Base-by-base conservation (phyloP, 92 coral and sea anemone genomes). In the Micromussa lordhowensis region DNA sequence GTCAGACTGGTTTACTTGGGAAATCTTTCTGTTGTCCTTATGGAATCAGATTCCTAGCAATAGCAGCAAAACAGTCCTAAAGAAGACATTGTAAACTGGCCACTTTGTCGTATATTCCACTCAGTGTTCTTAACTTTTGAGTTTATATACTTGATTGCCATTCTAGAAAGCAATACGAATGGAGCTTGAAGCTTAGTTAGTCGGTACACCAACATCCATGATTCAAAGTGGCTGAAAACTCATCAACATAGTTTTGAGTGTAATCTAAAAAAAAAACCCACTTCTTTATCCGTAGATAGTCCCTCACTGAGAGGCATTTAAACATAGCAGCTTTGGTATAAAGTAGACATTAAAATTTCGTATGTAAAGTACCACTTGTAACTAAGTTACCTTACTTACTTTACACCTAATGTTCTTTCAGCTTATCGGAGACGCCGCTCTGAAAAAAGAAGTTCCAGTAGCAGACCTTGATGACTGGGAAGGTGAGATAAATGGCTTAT, bases 401-500 rank as follows among this genome's bases (percentile, higher is more conserved):
- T 29, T 24, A 57, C 26, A 19, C 22, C 18, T 55, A 74, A 84
- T 74, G 80, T 28, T 74, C 26, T 68, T 38, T 72, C 32, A 58
- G 81, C 48, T 73, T 31, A 75, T 53, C 58, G 81, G 73, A 84
- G 40, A 57, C 3, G 81, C 13, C 63, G 88, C 49, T 12, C 31
- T 53, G 81, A 54, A 57, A n/a, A 29, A 38, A 51, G n/a, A 75
- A 54, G 29, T 49, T 54, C 73, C 73, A 78, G 70, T 61, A 77
- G 34, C 76, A 36, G 48, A 63, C 51, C 34, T 86, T 78, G 89
- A 61, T 86, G 89, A 77, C 72, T 64, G 54, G 34, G 83, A 86
- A 16, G 63, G 89, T 61, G 76, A 26, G 83, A 86, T 86, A 86
- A 86, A 77, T 86, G 83, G 83, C 82, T 77, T 86, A 86, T 86